Evolutionary conservation across 2,888 invertebrate genomes (phyloP), one percentile per base, ranked within the genome.

Genomic region (Thecocarcelia acutangulata): DNA sequence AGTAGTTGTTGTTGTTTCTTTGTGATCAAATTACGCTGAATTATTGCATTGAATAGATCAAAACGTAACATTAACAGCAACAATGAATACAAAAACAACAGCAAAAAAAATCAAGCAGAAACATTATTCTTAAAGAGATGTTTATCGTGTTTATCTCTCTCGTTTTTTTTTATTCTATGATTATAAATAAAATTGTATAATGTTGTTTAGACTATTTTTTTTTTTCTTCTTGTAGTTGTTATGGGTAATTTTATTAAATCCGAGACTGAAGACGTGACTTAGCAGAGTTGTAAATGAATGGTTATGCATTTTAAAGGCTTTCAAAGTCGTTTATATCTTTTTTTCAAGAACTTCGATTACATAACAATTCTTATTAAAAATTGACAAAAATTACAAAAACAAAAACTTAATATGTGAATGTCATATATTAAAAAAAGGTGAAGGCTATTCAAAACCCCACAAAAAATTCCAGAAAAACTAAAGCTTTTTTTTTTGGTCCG

Each of bases 1-100:
- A 33, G 17, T 50, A 28, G 48, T 17, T 56, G 37, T 17, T 56
- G 37, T 54, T 44, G 19, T 48, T 33, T 40, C 52, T 21, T 48
- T 63, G 40, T 46, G 48, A 64, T 77, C 77, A 64, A 64, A 77
- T 77, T 77, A 58, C 70, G n/a, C 24, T 77, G 77, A 70, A 70
- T 77, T 77, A 70, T 70, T 64, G 28, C 64, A 70, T 15, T 42
- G 77, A 70, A 70, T 70, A 70, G 69, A 70, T 70, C 63, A 70
- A 63, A 69, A 76, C 59, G 48, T 66, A 66, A 74, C 74, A 17
- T 40, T 37, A 42, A 19, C 24, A 44, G 46, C 44, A 56, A 19
- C 44, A 54, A 61, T n/a, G 19, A 44, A 15, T 15, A 37, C 40
- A 68, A n/a, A 21, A 11, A n/a, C 28, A 33, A 33, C 28, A 28